A percentile compares a stretch with the other conserved stretches of the same genome.
phyloP scores from a whole-genome alignment of 2,113 vertebrate genomes.

The Ornithorhynchus anatinus region DNA sequence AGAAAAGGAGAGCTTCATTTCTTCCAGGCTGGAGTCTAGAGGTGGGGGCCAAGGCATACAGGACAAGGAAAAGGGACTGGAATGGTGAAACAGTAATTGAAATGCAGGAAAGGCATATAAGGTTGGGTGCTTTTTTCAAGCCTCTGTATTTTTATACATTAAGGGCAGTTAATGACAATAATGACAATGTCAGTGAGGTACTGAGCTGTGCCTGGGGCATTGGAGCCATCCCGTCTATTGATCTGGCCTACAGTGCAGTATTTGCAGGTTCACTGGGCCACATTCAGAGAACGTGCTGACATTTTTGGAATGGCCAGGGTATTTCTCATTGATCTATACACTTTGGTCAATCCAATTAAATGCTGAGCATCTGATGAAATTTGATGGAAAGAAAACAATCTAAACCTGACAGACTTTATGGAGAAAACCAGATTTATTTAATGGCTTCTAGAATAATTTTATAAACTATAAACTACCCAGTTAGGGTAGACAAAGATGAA shows the following conservation, averaged over 20 bases:
- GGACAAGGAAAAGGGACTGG: neutral
- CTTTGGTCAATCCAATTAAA: constrained; percentile 9
- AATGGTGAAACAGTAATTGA: neutral
- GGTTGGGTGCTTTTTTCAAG: too few species aligned
- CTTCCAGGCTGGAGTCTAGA: neutral
- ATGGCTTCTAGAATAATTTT: neutral
- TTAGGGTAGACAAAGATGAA: too few species aligned
- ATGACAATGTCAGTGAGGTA: neutral
- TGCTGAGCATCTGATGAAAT: neutral
- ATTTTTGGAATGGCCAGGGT: neutral
- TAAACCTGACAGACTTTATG: neutral
- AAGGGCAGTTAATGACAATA: neutral
- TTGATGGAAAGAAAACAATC: neutral
- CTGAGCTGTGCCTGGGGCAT: neutral
- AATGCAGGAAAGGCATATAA: neutral
- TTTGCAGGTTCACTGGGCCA: neutral
- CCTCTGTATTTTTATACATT: neutral
- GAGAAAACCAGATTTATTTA: neutral
- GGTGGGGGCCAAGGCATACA: neutral
- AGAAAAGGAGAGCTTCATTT: neutral
- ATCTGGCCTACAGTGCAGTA: neutral
- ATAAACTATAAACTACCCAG: too few species aligned
- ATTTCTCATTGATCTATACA: neutral
- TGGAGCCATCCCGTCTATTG: neutral
- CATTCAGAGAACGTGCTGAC: neutral